Conservation (phyloP, 2,888 invertebrate genomes). For the Chaetogeoica ovagalla region DNA sequence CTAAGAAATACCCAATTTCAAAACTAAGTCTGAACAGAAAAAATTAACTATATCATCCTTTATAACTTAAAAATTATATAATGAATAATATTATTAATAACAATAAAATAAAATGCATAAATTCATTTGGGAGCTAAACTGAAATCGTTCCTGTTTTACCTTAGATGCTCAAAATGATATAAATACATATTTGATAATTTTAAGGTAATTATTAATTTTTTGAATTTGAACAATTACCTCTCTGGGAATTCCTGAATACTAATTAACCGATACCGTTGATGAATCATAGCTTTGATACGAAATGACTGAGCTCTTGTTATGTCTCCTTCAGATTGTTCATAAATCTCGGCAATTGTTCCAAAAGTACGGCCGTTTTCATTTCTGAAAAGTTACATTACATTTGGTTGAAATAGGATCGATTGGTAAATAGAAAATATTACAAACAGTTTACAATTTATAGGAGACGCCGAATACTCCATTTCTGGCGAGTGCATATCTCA, state of each 20-base stretch:
- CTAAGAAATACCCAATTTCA: no score
- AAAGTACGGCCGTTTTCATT: neutral
- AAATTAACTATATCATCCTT: no score
- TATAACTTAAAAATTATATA: no score
- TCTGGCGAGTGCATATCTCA: conserved; percentile 17
- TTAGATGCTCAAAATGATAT: no score
- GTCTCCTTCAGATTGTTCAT: conserved; percentile 18
- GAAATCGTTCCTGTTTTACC: no score
- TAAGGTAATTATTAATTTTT: neutral
- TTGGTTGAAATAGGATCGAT: neutral
- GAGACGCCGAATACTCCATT: conserved; percentile 41
- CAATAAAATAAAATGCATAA: no score
- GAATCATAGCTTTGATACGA: conserved; percentile 42
- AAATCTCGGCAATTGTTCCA: conserved; percentile 42
- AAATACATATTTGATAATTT: neutral
- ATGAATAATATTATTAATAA: no score
- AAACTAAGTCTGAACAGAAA: no score
- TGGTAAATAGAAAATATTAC: neutral
- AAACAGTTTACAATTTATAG: conserved; percentile 25
- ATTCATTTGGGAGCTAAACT: no score
- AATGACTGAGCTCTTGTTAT: neutral
- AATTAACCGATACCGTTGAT: conserved; percentile 40
- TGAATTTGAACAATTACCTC: conserved; percentile 7
- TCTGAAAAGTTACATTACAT: conserved; percentile 11
- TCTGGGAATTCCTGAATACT: neutral